Base-by-base conservation (phyloP, 2,113 vertebrate genomes). In the Uria aalge region DNA sequence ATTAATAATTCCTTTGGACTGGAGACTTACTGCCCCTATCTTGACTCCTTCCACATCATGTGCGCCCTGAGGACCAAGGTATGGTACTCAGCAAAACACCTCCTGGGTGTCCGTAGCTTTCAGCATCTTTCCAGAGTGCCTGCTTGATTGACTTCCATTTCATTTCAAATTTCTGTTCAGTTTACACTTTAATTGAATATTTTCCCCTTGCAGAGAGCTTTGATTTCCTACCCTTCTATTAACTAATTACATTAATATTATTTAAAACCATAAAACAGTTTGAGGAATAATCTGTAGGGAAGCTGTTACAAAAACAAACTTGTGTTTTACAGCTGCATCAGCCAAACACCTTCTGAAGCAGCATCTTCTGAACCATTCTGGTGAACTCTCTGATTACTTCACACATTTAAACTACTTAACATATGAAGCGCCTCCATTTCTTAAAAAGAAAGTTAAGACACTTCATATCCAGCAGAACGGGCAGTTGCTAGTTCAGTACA, bases 21-120 rank as follows among this genome's bases (percentile, higher is more conserved):
- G 17, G 29, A 86, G 30, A 26, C 14, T 6, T 38, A 11, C 30
- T 22, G 18, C 16, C 32, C 56, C 50, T 8, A 12, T 6, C 10
- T 45, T 34, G 10, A 30, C 30, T 87, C 56, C 40, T 57, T 36
- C n/a, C 14, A 9, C 26, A 40, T 9, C 17, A 3, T 0, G 30
- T 0, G 19, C 27, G 32, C 48, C 8, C 18, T 7, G 27, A 64
- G 59, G 41, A 89, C 21, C 27, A 29, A 15, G 45, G 53, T 12
- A 11, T 2, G 3, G 48, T 5, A 30, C 29, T 50, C n/a, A 45
- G 66, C 38, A 63, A 4, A 75, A 66, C 43, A 19, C 18, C 67
- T 38, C 32, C 66, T 8, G 5, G 22, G 26, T 72, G 38, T 50
- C 60, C 2, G 0, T 0, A 11, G 53, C 5, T 53, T 26, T 24